Evolutionary conservation across 2,797 vertebrate genomes (phyloP), one percentile per base, ranked within the genome.

Genomic region (Sebastes steindachneri): DNA sequence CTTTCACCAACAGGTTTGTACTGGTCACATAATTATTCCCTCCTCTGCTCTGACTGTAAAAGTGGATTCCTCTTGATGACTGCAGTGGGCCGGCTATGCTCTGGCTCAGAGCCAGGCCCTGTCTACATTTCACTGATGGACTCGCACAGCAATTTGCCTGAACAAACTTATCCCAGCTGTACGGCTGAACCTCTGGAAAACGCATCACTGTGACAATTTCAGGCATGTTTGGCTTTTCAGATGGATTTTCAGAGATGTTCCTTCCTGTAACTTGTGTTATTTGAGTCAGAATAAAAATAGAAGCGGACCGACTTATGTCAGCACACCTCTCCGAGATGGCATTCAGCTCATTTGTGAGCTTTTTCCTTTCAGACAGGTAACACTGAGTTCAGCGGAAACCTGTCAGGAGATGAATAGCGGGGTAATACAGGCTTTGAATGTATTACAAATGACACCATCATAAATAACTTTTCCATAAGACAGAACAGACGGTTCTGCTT

Each of bases 141-240:
- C 89, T 91, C 60, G 2, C 80, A 55, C 73, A 87, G 89, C 86
- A 89, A 90, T 92, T 91, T 92, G 88, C 88, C 90, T 89, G 91
- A 93, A 90, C 92, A 94, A 93, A 93, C 91, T 72, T 28, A 74
- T 87, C 89, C 91, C 93, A 93, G 92, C 93, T 93, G 92, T 82
- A 60, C 14, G 0, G 75, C 69, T 28, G 37, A 80, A 84, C 72
- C 87, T 89, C 92, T 93, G 92, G 86, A 90, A 93, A 94, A 92
- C 51, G 26, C 84, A 92, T 92, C 90, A 85, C 79, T 64, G 74
- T 63, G 88, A 86, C 92, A 88, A 83, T 84, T 86, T 88, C 86
- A 86, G 90, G 88, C 91, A 89, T 88, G 92, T 93, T 90, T 59
- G 86, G 71, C 80, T 80, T 82, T 82, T 86, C 77, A 78, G 35